Evolutionary conservation across 2,888 invertebrate genomes (phyloP).

Genomic region (Nebria brevicollis): DNA sequence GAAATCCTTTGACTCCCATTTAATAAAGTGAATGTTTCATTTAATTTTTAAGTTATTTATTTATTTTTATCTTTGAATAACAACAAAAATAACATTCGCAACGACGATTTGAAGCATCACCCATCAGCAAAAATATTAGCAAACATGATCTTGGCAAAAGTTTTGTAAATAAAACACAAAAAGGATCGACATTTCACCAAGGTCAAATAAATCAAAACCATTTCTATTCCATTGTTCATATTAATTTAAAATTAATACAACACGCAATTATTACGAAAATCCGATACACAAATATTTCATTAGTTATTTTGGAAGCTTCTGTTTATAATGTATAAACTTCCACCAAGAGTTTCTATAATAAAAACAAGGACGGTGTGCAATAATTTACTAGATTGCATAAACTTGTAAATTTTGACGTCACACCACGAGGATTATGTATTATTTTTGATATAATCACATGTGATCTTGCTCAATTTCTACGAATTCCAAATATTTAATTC

Average conservation of each 20-base stretch:
- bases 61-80: no score
- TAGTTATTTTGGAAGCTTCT: slow-evolving; percentile 14
- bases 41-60: no score
- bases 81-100: not conserved
- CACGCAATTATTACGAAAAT: slow-evolving; percentile 2
- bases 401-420: slow-evolving; percentile 30
- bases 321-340: slow-evolving; percentile 16
- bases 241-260: not conserved
- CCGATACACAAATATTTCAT: not conserved
- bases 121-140: slow-evolving; percentile 13
- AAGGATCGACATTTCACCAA: slow-evolving; percentile 29
- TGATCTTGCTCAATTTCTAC: slow-evolving; percentile 21
- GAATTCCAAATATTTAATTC: not conserved
- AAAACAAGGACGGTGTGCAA: slow-evolving; percentile 33
- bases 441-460: slow-evolving; percentile 15
- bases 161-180: slow-evolving; percentile 40
- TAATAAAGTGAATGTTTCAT: no score
- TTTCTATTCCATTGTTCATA: not conserved
- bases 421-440: not conserved
- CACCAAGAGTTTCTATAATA: slow-evolving; percentile 19
- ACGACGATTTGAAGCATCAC: not conserved
- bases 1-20: no score
- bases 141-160: slow-evolving; percentile 38
- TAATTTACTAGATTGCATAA: slow-evolving; percentile 26
- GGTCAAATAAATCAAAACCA: slow-evolving; percentile 30